Conservation (phyloP, 2,113 vertebrate genomes). For the Pelecanoides urinatrix region DNA sequence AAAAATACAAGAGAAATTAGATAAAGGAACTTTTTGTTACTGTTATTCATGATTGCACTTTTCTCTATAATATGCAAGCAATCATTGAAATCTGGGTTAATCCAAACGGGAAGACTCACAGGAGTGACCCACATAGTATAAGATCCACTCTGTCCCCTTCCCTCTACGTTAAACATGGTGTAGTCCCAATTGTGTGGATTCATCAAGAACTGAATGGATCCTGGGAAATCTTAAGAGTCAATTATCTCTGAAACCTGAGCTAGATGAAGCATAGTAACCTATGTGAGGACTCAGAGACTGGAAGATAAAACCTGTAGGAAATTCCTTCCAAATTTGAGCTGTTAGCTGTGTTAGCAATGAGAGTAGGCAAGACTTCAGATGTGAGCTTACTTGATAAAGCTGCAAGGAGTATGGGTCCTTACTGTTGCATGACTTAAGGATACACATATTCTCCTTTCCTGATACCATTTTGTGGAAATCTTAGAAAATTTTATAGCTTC, state of each 20-base stretch:
- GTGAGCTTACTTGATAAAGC: not conserved
- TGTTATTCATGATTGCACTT: not conserved
- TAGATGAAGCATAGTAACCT: not conserved
- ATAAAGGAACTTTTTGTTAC: not conserved
- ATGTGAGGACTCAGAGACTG: not conserved
- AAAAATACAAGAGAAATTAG: not conserved
- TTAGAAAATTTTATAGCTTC: not conserved
- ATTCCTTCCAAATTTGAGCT: not conserved
- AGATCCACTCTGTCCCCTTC: not conserved
- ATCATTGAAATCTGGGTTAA: not conserved
- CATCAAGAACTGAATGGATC: not conserved
- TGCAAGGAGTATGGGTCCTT: not conserved
- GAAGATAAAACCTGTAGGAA: not conserved
- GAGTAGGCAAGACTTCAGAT: not conserved
- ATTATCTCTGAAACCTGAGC: not conserved
- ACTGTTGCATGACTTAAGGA: not conserved
- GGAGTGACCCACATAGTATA: not conserved
- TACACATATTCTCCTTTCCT: not conserved
- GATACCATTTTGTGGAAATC: not conserved
- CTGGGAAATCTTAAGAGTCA: not conserved
- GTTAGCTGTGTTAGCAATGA: rapidly evolving
- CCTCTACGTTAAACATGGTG: not conserved
- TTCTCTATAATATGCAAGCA: not conserved
- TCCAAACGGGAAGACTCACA: not conserved
- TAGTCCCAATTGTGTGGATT: not conserved